These are phyloP conservation scores for Caerostris darwini DNA, from an alignment of 1,140 invertebrate genomes.

Conservation along the genomic window DNA sequence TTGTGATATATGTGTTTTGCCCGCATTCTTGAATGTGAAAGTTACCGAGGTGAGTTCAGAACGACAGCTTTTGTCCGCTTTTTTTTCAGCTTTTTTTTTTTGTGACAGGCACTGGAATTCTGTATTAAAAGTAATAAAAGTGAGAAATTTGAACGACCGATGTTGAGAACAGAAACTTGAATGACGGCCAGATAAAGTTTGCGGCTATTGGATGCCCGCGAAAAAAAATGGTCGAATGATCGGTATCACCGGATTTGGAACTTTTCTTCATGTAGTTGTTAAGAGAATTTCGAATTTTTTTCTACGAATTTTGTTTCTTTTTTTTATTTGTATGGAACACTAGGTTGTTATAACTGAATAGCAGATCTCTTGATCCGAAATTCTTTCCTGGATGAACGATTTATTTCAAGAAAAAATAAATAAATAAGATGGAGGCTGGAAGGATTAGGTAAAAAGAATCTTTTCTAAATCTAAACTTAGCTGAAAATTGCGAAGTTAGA, in stretches of 20 bases:
- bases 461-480: background rate
- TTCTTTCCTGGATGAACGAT: background rate
- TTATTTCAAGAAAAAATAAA: background rate
- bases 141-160: background rate
- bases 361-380: background rate
- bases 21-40: too few relatives aligned
- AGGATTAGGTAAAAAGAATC: background rate
- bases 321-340: background rate
- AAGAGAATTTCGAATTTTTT: background rate
- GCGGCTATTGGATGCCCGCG: background rate
- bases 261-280: too few relatives aligned
- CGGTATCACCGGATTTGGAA: background rate
- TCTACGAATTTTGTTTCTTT: background rate
- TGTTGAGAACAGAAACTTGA: background rate
- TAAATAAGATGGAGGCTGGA: background rate
- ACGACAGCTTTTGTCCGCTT: background rate
- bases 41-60: too few relatives aligned
- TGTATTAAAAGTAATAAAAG: constrained; percentile 17
- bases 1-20: too few relatives aligned
- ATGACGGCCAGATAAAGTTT: constrained; percentile 2
- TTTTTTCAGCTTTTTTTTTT: background rate
- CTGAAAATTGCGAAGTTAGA: background rate
- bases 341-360: background rate
- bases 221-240: background rate
- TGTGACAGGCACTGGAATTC: background rate